Conservation (phyloP, 2,888 invertebrate genomes). For the Slavum lentiscoides region DNA sequence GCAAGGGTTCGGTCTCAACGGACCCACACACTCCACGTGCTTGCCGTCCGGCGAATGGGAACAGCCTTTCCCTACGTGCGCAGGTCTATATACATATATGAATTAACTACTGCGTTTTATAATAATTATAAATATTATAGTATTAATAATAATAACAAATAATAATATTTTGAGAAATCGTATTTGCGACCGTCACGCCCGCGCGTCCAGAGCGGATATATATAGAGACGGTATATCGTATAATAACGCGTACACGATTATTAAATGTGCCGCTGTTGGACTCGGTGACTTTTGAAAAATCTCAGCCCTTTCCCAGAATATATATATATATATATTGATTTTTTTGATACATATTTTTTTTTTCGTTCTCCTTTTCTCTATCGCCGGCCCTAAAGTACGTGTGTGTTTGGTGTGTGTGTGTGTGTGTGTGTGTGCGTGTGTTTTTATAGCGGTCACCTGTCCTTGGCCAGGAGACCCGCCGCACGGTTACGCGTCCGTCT, state of each 20-base stretch:
- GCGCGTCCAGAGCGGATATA: no score
- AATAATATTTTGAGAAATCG: no score
- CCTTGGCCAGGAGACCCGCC: constrained; percentile 74
- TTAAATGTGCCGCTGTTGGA: no score
- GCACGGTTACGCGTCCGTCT: constrained; percentile 78
- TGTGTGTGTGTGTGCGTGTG: not conserved
- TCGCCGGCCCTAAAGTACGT: constrained; percentile 15
- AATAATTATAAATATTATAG: not conserved
- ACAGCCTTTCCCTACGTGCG: constrained; percentile 73
- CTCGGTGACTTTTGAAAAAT: no score
- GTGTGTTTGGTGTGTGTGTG: constrained; percentile 41
- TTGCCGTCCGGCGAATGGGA: constrained; percentile 80
- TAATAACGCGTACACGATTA: no score
- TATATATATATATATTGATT: no score
- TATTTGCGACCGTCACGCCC: no score
- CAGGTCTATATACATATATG: constrained; percentile 63
- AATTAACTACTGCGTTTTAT: not conserved
- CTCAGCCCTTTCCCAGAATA: no score
- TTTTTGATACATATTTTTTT: not conserved
- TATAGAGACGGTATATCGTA: no score
- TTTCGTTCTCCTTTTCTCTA: not conserved
- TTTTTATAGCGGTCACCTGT: constrained; percentile 74
- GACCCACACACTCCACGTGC: constrained; percentile 75
- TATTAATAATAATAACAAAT: not conserved
- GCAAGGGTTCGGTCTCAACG: constrained; percentile 75